Evolutionary conservation across 1,140 invertebrate species (phyloP).

Genomic region (Megalopta genalis): DNA sequence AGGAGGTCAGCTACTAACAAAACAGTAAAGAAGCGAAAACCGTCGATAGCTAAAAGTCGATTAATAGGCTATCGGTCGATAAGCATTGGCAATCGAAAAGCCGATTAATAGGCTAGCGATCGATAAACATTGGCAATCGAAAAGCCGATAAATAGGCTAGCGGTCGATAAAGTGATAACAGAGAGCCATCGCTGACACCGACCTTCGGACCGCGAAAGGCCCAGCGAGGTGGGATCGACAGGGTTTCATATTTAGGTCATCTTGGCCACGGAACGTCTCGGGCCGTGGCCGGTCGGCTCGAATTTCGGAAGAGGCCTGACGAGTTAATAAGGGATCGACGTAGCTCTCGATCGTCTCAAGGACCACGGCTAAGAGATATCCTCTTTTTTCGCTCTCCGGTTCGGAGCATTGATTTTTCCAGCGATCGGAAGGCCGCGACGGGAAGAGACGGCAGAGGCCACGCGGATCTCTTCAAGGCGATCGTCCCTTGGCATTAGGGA

Average conservation of each 20-base stretch:
- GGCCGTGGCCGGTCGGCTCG: conserved; percentile 2
- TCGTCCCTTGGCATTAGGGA: not conserved
- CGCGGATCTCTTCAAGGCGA: conserved; percentile 53
- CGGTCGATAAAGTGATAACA: not conserved
- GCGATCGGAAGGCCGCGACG: conserved; percentile 47
- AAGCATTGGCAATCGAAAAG: too few species aligned
- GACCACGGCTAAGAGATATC: conserved; percentile 35
- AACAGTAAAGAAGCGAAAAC: too few species aligned
- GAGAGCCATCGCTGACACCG: too few species aligned
- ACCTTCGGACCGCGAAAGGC: conserved; percentile 2
- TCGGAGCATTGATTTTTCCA: conserved; percentile 54
- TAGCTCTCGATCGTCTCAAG: conserved; percentile 66
- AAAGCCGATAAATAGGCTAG: too few species aligned
- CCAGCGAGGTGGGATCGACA: not conserved
- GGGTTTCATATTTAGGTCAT: conserved; percentile 26
- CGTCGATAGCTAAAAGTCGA: too few species aligned
- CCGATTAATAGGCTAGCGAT: too few species aligned
- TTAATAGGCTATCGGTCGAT: too few species aligned
- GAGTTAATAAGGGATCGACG: conserved; percentile 63
- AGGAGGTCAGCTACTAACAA: too few species aligned
- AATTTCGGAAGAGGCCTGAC: conserved; percentile 60
- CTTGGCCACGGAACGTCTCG: not conserved
- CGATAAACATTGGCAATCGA: too few species aligned
- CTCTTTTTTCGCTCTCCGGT: conserved; percentile 37
- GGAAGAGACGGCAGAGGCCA: conserved; percentile 44